Evolutionary conservation across 92 coral and sea anemone species (phyloP).

Genomic region (Parazoanthus darwini): DNA sequence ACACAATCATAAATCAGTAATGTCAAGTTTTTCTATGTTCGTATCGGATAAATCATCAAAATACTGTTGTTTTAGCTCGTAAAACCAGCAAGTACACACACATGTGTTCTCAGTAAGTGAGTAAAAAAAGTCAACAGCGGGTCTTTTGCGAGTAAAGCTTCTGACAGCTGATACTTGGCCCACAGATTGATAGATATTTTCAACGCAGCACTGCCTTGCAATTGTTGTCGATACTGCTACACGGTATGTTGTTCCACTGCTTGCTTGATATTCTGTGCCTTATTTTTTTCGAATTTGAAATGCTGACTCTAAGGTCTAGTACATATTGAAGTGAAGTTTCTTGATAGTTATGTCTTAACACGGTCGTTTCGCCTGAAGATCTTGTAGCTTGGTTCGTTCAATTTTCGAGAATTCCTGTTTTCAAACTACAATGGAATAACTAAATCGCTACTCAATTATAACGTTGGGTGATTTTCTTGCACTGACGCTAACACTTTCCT

Average conservation of each 20-base stretch:
- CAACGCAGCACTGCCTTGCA: too few species aligned
- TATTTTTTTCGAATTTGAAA: too few species aligned
- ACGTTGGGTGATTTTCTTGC: neutral
- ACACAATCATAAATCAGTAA: neutral
- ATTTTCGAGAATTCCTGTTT: neutral
- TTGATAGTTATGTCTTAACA: too few species aligned
- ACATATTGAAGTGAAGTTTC: too few species aligned
- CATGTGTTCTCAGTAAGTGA: neutral
- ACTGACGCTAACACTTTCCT: neutral
- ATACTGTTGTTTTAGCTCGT: neutral
- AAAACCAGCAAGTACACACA: neutral
- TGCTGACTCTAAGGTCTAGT: neutral
- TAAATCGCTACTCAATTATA: neutral
- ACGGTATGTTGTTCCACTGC: neutral
- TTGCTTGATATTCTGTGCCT: neutral
- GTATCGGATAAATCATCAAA: neutral
- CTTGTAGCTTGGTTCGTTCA: neutral
- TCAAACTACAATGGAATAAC: neutral
- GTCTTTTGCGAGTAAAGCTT: neutral
- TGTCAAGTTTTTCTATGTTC: neutral
- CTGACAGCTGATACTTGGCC: neutral
- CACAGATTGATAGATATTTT: neutral
- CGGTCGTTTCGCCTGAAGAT: neutral
- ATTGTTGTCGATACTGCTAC: too few species aligned
- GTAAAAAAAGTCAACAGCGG: neutral